Evolutionary conservation across 30 jellyfish, hydroid and myxozoan species (phyloP), one percentile per base, ranked within the genome.

Genomic region (Pelagia noctiluca): DNA sequence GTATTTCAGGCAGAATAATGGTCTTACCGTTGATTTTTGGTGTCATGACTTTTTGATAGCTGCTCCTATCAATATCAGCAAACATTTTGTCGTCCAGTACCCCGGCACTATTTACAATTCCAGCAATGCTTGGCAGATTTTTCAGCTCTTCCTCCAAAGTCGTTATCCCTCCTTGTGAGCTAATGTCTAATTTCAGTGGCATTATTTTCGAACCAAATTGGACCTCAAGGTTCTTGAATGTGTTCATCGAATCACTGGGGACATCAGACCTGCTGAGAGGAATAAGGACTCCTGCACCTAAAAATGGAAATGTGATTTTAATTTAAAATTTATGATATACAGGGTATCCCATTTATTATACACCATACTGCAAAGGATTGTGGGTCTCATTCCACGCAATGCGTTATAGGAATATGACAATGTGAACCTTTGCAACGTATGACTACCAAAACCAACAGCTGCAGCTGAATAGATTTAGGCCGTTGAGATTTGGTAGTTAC

Each of bases 31-130:
- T 8, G 3, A 81, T 57, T 35, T 81, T 81, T 25, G 91, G 91
- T 1, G 63, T 57, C 91, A 83, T 83, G 63, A 83, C 94, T 63
- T 63, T 83, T 29, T 33, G 47, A 70, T 83, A 83, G 81, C 70
- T 83, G 23, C 30, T 71, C 37, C 71, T 24, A 25, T 83, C 94
- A 16, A 83, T 46, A 23, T 61, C 69, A 13, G 25, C 28, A 21
- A 83, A 33, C 46, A 53, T 22, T 30, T 62, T 83, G 50, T 83
- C 94, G 62, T 71, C 88, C 42, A 83, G 28, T 7, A 83, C 67
- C 31, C 64, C 94, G 0, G 94, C 94, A 71, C 94, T 83, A 85
- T 83, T 83, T 19, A 83, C 79, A 0, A 83, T 53, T 0, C 94
- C 94, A 42, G 94, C 94, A 7, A 83, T 24, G 50, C 74, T 71